Percentiles rank a stretch among this genome's conserved stretches.
These are phyloP conservation scores for Hypsopygia costalis DNA, from an alignment of 2,888 invertebrate species.

Conservation along the genomic window DNA sequence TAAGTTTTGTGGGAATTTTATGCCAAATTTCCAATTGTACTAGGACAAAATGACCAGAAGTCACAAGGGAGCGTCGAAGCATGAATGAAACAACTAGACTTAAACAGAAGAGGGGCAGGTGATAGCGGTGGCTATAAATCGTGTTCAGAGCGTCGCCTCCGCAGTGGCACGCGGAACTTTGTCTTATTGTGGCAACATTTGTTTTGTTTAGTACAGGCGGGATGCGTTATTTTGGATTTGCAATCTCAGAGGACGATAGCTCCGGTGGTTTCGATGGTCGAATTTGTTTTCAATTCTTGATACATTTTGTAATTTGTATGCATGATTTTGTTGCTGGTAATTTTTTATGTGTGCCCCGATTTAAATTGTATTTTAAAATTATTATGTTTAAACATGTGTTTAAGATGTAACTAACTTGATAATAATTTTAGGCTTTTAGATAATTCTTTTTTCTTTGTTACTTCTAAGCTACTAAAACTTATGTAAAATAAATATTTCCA, in stretches of 20 bases:
- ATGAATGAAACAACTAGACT: slow-evolving; percentile 42
- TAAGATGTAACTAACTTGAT: too few relatives aligned
- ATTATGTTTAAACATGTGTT: slow-evolving; percentile 6
- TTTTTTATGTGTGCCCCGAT: not conserved
- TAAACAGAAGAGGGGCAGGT: slow-evolving; percentile 46
- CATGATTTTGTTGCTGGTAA: too few relatives aligned
- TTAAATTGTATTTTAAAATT: not conserved
- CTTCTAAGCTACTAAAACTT: too few relatives aligned
- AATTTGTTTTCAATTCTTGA: slow-evolving; percentile 3
- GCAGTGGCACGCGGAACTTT: slow-evolving; percentile 68
- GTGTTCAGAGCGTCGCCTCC: slow-evolving; percentile 43
- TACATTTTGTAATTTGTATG: too few relatives aligned
- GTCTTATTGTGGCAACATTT: slow-evolving; percentile 68
- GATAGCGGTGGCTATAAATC: slow-evolving; percentile 60
- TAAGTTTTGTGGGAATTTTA: too few relatives aligned
- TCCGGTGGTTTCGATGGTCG: slow-evolving; percentile 15
- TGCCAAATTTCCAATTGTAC: too few relatives aligned
- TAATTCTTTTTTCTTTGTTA: too few relatives aligned
- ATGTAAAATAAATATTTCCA: too few relatives aligned
- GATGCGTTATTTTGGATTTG: slow-evolving; percentile 64
- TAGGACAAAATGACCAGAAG: not conserved
- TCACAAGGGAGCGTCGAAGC: slow-evolving; percentile 15
- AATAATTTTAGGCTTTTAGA: too few relatives aligned
- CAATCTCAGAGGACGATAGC: slow-evolving; percentile 37
- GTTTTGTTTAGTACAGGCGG: slow-evolving; percentile 57